phyloP scores from a whole-genome alignment of 2,888 invertebrate genomes.

The Philereme transversata region DNA sequence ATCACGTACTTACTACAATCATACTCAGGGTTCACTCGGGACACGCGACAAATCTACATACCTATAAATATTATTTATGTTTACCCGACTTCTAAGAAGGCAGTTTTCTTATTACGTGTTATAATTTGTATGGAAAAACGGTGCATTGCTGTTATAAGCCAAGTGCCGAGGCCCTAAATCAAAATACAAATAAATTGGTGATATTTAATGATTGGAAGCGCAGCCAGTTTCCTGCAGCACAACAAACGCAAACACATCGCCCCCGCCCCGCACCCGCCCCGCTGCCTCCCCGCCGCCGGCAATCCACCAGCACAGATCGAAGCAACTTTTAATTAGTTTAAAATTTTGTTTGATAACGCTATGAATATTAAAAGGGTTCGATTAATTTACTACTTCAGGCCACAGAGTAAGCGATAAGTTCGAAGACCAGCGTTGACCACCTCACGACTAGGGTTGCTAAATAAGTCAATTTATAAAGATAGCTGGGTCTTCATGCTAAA shows the following conservation, averaged over 20 bases:
- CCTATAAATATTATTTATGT: too few relatives aligned
- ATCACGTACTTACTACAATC: too few relatives aligned
- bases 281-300: constrained; percentile 23
- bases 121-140: not conserved
- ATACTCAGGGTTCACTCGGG: too few relatives aligned
- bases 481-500: not conserved
- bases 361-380: constrained; percentile 79
- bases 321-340: constrained; percentile 79
- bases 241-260: constrained; percentile 27
- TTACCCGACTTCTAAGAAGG: not conserved
- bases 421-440: constrained; percentile 32
- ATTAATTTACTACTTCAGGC: constrained; percentile 75
- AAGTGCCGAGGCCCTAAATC: constrained; percentile 7
- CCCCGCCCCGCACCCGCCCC: constrained; percentile 14
- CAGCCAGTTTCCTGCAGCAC: constrained; percentile 20
- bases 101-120: not conserved
- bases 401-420: constrained; percentile 29
- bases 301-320: constrained; percentile 56
- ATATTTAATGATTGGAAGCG: constrained; percentile 15
- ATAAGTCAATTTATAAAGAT: not conserved
- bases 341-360: constrained; percentile 79
- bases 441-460: constrained; percentile 11
- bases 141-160: not conserved
- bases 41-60: too few relatives aligned
- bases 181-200: constrained; percentile 12